Conservation (phyloP, 2,113 vertebrate genomes). For the Psittacus erithacus region DNA sequence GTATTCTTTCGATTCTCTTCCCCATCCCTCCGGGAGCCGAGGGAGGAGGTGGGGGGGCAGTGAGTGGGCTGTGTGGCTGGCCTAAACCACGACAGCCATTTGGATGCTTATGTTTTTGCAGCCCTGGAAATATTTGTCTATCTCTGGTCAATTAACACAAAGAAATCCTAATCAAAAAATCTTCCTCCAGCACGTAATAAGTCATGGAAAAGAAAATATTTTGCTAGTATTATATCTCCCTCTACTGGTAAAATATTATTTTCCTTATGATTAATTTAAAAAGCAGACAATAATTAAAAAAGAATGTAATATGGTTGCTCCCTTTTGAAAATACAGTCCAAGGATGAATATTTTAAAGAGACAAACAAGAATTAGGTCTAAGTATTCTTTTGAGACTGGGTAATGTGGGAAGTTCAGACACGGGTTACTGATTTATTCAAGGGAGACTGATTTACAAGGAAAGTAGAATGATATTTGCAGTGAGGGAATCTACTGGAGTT, state of each 20-base stretch:
- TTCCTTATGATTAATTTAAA: neutral
- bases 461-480: neutral
- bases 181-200: neutral
- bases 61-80: too few species aligned
- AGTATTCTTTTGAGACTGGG: neutral
- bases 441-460: neutral
- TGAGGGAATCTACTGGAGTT: neutral
- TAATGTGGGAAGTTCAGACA: neutral
- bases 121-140: neutral
- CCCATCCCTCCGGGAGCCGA: too few species aligned
- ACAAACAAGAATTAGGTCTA: neutral
- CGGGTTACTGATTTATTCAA: neutral
- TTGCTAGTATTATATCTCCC: constrained; percentile 26
- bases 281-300: neutral
- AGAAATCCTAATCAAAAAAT: neutral
- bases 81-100: neutral
- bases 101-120: neutral
- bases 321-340: neutral
- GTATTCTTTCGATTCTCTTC: too few species aligned
- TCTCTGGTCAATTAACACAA: neutral
- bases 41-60: too few species aligned
- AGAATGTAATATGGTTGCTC: neutral
- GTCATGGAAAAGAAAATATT: neutral
- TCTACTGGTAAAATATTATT: constrained; percentile 43
- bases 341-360: neutral